These are phyloP conservation scores for Phalangium opilio DNA, from an alignment of 2,888 invertebrate genomes.

Conservation along the genomic window DNA sequence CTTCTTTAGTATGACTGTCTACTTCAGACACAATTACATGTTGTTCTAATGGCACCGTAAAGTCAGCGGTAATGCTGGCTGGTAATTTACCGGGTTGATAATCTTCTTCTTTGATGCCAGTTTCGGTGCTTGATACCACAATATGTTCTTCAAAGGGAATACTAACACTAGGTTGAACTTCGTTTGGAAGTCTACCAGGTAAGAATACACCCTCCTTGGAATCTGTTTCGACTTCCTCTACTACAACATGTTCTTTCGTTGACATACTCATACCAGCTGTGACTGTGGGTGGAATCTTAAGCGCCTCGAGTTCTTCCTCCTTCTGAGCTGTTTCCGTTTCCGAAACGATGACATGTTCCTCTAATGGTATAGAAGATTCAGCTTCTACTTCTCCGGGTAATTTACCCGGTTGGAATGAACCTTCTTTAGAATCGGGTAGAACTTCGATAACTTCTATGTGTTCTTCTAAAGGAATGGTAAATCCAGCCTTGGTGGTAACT, in stretches of 20 bases:
- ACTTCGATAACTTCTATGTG: slow-evolving; percentile 7
- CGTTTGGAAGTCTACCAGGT: slow-evolving; percentile 12
- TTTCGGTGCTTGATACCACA: slow-evolving; percentile 15
- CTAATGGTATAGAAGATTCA: slow-evolving; percentile 4
- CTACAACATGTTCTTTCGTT: slow-evolving; percentile 16
- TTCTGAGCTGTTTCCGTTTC: slow-evolving; percentile 10
- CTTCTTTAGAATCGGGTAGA: slow-evolving; percentile 16
- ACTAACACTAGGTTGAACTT: slow-evolving; percentile 12
- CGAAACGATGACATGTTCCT: slow-evolving; percentile 9
- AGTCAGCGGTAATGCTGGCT: slow-evolving; percentile 11
- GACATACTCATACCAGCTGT: slow-evolving; percentile 12
- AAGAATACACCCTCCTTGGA: slow-evolving; percentile 14
- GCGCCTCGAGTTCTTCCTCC: slow-evolving; percentile 4
- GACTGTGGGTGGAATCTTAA: slow-evolving; percentile 41
- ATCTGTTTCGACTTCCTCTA: slow-evolving; percentile 17
- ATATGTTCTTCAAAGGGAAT: slow-evolving; percentile 16
- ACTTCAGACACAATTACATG: slow-evolving; percentile 16
- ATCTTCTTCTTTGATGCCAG: slow-evolving; percentile 17
- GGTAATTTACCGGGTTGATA: slow-evolving; percentile 10
- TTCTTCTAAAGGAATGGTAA: slow-evolving; percentile 11
- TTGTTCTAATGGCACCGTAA: slow-evolving; percentile 17
- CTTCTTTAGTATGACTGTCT: slow-evolving; percentile 17
- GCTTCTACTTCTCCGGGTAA: slow-evolving; percentile 10
- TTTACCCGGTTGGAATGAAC: slow-evolving; percentile 9
- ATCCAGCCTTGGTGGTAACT: slow-evolving; percentile 3